A percentile compares a stretch with the other conserved stretches of the same genome.
Evolutionary conservation across 2,888 invertebrate genomes (phyloP).

Genomic region (Pterostichus niger): DNA sequence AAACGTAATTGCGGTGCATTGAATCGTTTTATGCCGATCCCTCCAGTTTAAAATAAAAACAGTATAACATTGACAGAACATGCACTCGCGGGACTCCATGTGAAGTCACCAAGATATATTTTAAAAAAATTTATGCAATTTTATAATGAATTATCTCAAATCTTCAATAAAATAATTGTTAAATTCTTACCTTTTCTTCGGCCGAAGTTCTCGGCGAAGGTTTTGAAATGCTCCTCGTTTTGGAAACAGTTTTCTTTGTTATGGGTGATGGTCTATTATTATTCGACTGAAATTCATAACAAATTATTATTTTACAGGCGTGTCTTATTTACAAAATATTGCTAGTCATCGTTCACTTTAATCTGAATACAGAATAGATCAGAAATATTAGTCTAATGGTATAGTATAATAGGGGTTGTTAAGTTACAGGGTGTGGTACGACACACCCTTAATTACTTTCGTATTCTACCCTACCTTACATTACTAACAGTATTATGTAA

Average conservation of each 20-base stretch:
- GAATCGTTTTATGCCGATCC: no score
- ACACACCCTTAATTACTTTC: not conserved
- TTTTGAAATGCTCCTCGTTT: slow-evolving; percentile 24
- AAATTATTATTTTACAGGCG: not conserved
- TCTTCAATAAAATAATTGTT: no score
- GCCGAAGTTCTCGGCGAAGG: slow-evolving; percentile 19
- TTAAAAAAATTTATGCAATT: no score
- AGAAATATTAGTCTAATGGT: not conserved
- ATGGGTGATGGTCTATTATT: slow-evolving; percentile 1
- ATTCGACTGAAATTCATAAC: not conserved
- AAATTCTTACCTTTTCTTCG: not conserved
- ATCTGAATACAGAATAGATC: not conserved
- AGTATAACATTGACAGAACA: no score
- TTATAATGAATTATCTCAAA: no score
- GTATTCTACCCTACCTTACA: no score
- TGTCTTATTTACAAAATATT: not conserved
- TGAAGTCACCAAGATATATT: no score
- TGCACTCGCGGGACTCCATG: no score
- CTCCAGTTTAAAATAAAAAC: no score
- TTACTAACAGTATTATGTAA: no score
- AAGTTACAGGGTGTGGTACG: slow-evolving; percentile 6
- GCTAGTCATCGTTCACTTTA: no score
- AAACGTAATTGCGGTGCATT: no score
- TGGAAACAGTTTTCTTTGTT: not conserved
- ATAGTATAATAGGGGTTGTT: not conserved